Evolutionary conservation across 2,888 invertebrate genomes (phyloP), one percentile per base, ranked within the genome.

Genomic region (Periphyllus acericola): DNA sequence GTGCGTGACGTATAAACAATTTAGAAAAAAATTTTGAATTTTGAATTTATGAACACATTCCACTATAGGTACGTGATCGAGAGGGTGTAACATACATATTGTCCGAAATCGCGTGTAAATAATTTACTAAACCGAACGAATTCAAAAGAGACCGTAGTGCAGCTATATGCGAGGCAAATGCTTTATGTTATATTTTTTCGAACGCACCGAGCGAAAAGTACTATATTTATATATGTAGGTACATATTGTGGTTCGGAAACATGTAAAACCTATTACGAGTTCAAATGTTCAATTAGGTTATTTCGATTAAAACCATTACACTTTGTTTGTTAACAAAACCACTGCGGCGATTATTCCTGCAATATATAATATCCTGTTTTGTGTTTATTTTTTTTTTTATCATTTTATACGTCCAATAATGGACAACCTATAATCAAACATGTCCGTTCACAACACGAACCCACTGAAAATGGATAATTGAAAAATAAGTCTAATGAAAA

Each of bases 271-370:
- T 36, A 80, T 80, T n/a, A 60, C 21, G 36, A 52, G 74, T 83
- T 60, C 25, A 60, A 25, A 60, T 60, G 60, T 60, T 83, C 74
- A 83, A 75, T 74, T 40, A 36, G 60, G 60, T 83, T 75, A 60
- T 83, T 83, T 83, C 36, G 21, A 74, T 75, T 75, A 60, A 75
- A 83, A 83, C 29, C 55, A 83, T 36, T 36, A 66, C 60, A 36
- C 36, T 66, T n/a, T 17, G 79, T 80, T 60, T 80, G 36, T 36
- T n/a, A 80, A 80, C 25, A 66, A 36, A 66, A 40, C 80, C 66
- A 80, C 17, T 34, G 14, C 60, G 55, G 34, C 60, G 55, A 36
- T 14, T 36, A 2, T 36, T 32, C 21, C 32, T 25, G 46, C 21
- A 11, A n/a, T n/a, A n/a, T n/a, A n/a, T 3, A 55, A 55, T 78